Evolutionary conservation across 2,888 invertebrate genomes (phyloP).

Genomic region (Sylvicola fuscatus): DNA sequence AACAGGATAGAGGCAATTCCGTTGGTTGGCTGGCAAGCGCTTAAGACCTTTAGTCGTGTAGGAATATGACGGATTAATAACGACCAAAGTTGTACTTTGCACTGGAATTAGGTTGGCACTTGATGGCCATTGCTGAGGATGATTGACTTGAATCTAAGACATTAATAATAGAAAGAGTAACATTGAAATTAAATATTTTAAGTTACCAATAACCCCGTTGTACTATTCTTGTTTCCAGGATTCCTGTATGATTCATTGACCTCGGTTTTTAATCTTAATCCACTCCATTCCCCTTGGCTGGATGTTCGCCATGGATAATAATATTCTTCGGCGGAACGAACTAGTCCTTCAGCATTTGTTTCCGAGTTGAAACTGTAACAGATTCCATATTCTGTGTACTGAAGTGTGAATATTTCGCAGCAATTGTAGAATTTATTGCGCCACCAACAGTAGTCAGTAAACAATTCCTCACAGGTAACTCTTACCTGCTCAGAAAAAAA

Average conservation of each 20-base stretch:
- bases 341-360: constrained; percentile 11
- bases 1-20: constrained; percentile 4
- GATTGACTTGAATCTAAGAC: constrained; percentile 4
- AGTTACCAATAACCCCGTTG: constrained; percentile 1
- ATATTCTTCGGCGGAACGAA: background rate
- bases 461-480: constrained; percentile 21
- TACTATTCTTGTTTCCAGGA: constrained; percentile 5
- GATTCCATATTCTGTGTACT: constrained; percentile 25
- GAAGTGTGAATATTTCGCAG: constrained; percentile 24
- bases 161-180: too few species aligned
- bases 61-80: constrained; percentile 5
- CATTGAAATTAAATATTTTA: background rate
- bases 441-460: constrained; percentile 23
- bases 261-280: constrained; percentile 12
- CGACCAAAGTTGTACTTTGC: constrained; percentile 3
- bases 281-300: constrained; percentile 16
- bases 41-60: constrained; percentile 5
- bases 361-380: constrained; percentile 29
- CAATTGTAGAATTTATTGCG: constrained; percentile 20
- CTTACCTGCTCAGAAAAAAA: background rate
- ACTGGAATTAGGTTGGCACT: constrained; percentile 3
- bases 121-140: constrained; percentile 6
- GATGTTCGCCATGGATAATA: constrained; percentile 12
- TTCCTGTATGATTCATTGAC: constrained; percentile 10
- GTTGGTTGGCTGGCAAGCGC: background rate